Evolutionary conservation across 2,113 vertebrate genomes (phyloP).

Genomic region (Phrynosoma blainvillii): DNA sequence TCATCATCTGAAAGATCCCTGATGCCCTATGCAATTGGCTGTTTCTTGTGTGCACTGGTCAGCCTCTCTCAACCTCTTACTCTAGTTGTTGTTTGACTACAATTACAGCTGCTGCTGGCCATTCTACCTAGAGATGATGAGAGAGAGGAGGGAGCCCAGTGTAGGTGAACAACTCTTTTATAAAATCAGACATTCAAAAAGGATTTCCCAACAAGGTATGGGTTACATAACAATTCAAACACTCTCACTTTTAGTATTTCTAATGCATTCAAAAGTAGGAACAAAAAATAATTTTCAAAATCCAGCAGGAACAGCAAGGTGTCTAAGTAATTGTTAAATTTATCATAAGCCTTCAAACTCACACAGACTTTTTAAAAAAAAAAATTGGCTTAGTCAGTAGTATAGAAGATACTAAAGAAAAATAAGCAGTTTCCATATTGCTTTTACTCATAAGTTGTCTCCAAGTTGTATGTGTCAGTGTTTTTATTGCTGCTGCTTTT

Average conservation of each 20-base stretch:
- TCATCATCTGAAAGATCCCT: neutral
- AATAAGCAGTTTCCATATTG: neutral
- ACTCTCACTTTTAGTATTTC: neutral
- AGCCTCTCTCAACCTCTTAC: neutral
- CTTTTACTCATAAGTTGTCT: neutral
- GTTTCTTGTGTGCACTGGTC: neutral
- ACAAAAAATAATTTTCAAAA: neutral
- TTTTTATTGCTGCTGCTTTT: neutral
- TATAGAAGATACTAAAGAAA: neutral
- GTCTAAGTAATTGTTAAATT: slow-evolving; percentile 6
- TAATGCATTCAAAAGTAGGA: neutral
- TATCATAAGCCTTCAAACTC: neutral
- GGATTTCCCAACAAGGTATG: neutral
- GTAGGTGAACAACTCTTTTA: neutral
- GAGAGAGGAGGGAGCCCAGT: too few species aligned
- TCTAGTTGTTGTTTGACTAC: neutral
- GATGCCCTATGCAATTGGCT: neutral
- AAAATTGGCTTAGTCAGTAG: neutral
- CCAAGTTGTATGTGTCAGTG: neutral
- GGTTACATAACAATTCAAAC: neutral
- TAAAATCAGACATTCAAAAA: neutral
- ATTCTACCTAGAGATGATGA: neutral
- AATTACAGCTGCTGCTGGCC: neutral
- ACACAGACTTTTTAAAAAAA: neutral
- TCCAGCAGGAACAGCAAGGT: neutral